Evolutionary conservation across 1,140 invertebrate genomes (phyloP).

Genomic region (Drosophila pseudoobscura): DNA sequence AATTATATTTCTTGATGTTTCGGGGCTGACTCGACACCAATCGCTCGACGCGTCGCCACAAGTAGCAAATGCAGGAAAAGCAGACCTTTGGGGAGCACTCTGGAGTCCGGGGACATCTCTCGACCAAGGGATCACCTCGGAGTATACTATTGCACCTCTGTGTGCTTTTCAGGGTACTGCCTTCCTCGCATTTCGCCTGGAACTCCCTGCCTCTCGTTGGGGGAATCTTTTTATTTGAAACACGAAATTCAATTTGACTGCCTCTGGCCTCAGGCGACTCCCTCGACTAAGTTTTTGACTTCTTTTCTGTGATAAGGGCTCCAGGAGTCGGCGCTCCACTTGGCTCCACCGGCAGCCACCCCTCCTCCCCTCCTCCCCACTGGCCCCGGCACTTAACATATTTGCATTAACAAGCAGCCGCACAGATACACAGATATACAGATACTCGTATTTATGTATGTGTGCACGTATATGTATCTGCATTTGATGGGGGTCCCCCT

Average conservation of each 20-base stretch:
- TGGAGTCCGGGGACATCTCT: background rate
- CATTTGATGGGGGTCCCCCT: slow-evolving; percentile 19
- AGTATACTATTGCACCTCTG: background rate
- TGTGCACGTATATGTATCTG: slow-evolving; percentile 31
- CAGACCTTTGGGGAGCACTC: slow-evolving; percentile 9
- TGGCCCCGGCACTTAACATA: slow-evolving; percentile 62
- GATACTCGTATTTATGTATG: slow-evolving; percentile 13
- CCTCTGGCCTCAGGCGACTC: slow-evolving; percentile 42
- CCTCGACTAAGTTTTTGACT: slow-evolving; percentile 16
- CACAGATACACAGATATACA: slow-evolving; percentile 32
- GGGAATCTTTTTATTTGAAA: slow-evolving; percentile 19
- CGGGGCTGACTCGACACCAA: slow-evolving; percentile 12
- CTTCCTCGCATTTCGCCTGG: background rate
- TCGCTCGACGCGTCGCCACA: slow-evolving; percentile 5
- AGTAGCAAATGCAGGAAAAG: slow-evolving; percentile 16
- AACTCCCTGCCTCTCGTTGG: slow-evolving; percentile 11
- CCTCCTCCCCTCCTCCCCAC: slow-evolving; percentile 2
- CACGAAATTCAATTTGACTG: slow-evolving; percentile 62
- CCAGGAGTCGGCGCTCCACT: slow-evolving; percentile 27
- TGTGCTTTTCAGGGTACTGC: slow-evolving; percentile 9
- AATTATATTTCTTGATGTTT: slow-evolving; percentile 30
- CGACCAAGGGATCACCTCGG: too few relatives aligned
- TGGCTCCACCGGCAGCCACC: slow-evolving; percentile 17
- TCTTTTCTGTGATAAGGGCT: slow-evolving; percentile 1
- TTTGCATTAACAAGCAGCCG: slow-evolving; percentile 65